These are phyloP conservation scores for Zaprionus camerounensis DNA, from an alignment of 1,140 invertebrate species.

Conservation along the genomic window DNA sequence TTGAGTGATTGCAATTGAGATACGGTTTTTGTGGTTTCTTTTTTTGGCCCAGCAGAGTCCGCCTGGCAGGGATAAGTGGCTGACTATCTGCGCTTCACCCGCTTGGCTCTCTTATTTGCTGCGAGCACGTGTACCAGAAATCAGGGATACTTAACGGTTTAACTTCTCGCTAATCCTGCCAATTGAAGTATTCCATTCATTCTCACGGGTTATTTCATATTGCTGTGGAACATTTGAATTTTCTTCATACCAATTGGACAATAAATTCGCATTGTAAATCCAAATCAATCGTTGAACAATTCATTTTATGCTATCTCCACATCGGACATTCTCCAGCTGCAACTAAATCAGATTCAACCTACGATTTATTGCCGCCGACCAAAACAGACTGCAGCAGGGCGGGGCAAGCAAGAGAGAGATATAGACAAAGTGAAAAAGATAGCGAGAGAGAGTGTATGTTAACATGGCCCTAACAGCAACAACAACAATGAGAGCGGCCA, in stretches of 20 bases:
- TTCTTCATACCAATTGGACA: constrained; percentile 43
- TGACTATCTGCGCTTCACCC: not conserved
- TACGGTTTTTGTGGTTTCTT: constrained; percentile 77
- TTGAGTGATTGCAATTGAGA: constrained; percentile 83
- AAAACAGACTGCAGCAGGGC: constrained; percentile 55
- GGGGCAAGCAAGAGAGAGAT: not conserved
- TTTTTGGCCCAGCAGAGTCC: constrained; percentile 34
- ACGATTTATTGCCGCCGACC: constrained; percentile 67
- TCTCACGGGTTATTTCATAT: not conserved
- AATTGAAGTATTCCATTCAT: not conserved
- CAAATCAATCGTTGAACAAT: constrained; percentile 69
- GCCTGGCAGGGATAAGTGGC: constrained; percentile 21
- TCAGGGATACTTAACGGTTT: constrained; percentile 40
- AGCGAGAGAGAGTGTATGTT: constrained; percentile 5
- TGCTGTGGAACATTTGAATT: constrained; percentile 27
- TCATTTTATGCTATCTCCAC: constrained; percentile 65
- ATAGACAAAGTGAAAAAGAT: not conserved
- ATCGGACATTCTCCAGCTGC: constrained; percentile 40
- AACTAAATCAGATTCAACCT: constrained; percentile 38
- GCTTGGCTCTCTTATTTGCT: not conserved
- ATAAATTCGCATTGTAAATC: constrained; percentile 61
- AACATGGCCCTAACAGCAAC: constrained; percentile 21
- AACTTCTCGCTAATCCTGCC: constrained; percentile 19
- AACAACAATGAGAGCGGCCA: constrained; percentile 22
- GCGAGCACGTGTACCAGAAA: constrained; percentile 47